phyloP scores from a whole-genome alignment of 1,140 invertebrate species.

The Eumeta japonica region DNA sequence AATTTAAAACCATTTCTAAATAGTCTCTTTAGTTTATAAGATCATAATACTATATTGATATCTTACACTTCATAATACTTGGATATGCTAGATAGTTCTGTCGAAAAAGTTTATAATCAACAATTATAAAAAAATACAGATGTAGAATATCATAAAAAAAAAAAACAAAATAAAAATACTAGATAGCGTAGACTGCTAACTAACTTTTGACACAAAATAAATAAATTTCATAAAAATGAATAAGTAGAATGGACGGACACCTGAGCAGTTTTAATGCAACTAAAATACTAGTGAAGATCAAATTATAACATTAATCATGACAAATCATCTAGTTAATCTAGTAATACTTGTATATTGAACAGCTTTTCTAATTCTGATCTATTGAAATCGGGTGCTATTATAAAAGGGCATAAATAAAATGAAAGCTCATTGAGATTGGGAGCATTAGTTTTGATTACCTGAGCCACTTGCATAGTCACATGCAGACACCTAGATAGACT shows the following conservation, averaged over 20 bases:
- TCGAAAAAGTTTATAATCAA: too few species aligned
- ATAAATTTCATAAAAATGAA: too few species aligned
- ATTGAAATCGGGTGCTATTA: constrained; percentile 46
- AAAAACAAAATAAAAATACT: too few species aligned
- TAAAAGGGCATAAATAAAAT: constrained; percentile 54
- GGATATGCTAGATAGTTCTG: too few species aligned
- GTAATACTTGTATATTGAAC: constrained; percentile 50
- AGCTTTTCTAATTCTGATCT: constrained; percentile 50
- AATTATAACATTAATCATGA: background rate
- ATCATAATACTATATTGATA: too few species aligned
- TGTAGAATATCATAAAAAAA: too few species aligned
- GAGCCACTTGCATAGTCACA: constrained; percentile 51
- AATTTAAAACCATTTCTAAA: too few species aligned
- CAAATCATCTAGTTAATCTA: constrained; percentile 33
- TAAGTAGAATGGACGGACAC: constrained; percentile 45
- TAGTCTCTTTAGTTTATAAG: too few species aligned
- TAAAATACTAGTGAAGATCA: background rate
- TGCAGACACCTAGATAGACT: constrained; percentile 54
- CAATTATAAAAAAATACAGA: too few species aligned
- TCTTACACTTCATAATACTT: too few species aligned
- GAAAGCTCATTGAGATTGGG: constrained; percentile 53
- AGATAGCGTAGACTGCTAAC: too few species aligned
- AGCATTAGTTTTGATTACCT: constrained; percentile 49
- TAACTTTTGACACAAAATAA: too few species aligned
- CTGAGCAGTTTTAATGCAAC: constrained; percentile 30